A percentile compares a stretch with the other conserved stretches of the same genome.
phyloP scores from a whole-genome alignment of 2,888 invertebrate genomes.

The Tubiluchus corallicola region DNA sequence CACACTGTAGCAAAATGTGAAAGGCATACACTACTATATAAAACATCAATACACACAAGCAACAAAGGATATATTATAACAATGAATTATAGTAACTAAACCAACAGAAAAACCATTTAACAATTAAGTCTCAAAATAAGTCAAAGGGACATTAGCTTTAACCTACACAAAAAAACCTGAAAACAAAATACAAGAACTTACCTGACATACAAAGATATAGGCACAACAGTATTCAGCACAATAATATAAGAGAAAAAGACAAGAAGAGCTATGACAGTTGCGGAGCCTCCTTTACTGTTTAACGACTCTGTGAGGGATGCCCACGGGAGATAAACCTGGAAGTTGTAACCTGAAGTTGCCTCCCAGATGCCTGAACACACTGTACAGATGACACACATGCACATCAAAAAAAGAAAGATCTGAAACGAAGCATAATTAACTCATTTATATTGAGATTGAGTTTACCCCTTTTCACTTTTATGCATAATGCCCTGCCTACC shows the following conservation, averaged over 20 bases:
- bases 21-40: too few species aligned
- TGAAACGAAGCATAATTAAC: slow-evolving; percentile 33
- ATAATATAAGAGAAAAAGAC: slow-evolving; percentile 99
- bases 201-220: slow-evolving; percentile 97
- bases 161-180: slow-evolving; percentile 2
- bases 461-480: too few species aligned
- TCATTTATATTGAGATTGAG: too few species aligned
- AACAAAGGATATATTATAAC: too few species aligned
- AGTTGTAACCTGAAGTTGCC: slow-evolving; percentile 52
- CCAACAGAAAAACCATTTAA: too few species aligned
- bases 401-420: slow-evolving; percentile 94
- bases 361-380: slow-evolving; percentile 97
- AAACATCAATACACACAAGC: too few species aligned
- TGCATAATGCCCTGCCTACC: too few species aligned
- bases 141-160: too few species aligned
- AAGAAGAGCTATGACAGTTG: slow-evolving; percentile 64
- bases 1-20: slow-evolving; percentile 31
- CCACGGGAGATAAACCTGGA: slow-evolving; percentile 80
- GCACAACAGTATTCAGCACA: slow-evolving; percentile 97
- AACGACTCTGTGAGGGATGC: slow-evolving; percentile 72
- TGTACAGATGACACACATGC: slow-evolving; percentile 93
- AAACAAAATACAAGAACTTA: slow-evolving; percentile 26
- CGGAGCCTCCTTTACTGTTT: slow-evolving; percentile 49
- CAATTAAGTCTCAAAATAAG: too few species aligned
- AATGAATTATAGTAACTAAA: too few species aligned